Evolutionary conservation across 2,888 invertebrate species (phyloP), one percentile per base, ranked within the genome.

Genomic region (Leucoptera coffeella): DNA sequence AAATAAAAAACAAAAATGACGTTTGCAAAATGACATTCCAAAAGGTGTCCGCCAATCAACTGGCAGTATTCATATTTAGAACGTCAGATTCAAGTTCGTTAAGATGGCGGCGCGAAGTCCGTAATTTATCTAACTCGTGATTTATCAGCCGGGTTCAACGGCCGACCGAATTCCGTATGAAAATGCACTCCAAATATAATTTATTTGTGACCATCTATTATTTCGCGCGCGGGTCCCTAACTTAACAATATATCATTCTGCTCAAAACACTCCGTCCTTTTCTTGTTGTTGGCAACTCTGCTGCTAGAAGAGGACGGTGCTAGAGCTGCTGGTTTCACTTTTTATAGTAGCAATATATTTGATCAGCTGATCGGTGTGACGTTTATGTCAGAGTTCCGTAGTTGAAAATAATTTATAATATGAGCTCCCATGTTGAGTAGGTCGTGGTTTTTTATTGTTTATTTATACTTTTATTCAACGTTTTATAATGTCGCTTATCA

Each of bases 221-320:
- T 65, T 65, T 64, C 65, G 64, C 64, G 60, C 60, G 50, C 67
- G 61, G 67, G 65, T 67, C 64, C 64, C 67, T 67, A 67, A n/a
- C n/a, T n/a, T n/a, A n/a, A n/a, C n/a, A 61, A 69, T 69, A 67
- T 67, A 67, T 69, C 67, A 69, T 67, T 67, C 67, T 61, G 61
- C 56, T n/a, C n/a, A n/a, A n/a, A n/a, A n/a, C n/a, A 59, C 59
- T 61, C 52, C 22, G 25, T 6, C 19, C 46, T 42, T 42, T 38
- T 38, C 42, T 15, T 14, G 31, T 35, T 38, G 32, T 41, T 33
- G 15, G 13, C 42, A 39, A 55, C 54, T 47, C 50, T 35, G 35
- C 61, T 50, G 25, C 33, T 29, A n/a, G n/a, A n/a, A n/a, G n/a
- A n/a, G n/a, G n/a, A n/a, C n/a, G n/a, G n/a, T n/a, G n/a, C n/a